A percentile compares a stretch with the other conserved stretches of the same genome.
These are phyloP conservation scores for Australoheros facetus DNA, from an alignment of 2,797 vertebrate species.

Conservation along the genomic window DNA sequence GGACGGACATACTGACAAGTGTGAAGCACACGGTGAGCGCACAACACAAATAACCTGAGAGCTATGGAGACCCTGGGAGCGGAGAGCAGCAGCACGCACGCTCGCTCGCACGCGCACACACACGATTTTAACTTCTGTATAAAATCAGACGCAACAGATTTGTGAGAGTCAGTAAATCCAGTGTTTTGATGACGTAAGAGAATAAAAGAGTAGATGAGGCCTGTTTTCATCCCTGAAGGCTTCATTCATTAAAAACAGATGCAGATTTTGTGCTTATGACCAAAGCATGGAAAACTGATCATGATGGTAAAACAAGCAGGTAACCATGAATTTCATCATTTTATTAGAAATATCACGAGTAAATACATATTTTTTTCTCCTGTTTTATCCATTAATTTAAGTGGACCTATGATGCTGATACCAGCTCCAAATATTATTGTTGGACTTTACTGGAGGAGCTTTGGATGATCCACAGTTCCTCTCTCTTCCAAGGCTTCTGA, in stretches of 20 bases:
- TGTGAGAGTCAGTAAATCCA: constrained; percentile 22
- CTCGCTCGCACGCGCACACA: background rate
- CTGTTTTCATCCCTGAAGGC: constrained; percentile 29
- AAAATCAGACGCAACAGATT: constrained; percentile 46
- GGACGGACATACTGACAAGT: constrained; percentile 43
- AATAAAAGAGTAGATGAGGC: constrained; percentile 54
- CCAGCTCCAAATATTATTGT: background rate
- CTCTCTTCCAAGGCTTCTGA: background rate
- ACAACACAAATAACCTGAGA: constrained; percentile 75
- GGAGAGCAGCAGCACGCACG: constrained; percentile 46
- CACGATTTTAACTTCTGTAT: constrained; percentile 28
- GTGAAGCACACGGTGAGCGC: constrained; percentile 55
- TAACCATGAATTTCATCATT: constrained; percentile 5
- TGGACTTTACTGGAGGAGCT: background rate
- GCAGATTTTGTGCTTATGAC: constrained; percentile 57
- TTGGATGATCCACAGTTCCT: background rate
- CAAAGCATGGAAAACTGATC: constrained; percentile 31
- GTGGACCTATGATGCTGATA: background rate
- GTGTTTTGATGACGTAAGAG: constrained; percentile 43
- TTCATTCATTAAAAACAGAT: constrained; percentile 49
- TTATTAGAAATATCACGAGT: constrained; percentile 18
- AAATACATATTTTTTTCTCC: background rate
- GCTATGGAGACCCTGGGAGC: constrained; percentile 78
- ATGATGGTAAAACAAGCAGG: constrained; percentile 15
- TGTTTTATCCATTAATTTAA: background rate